Conservation (phyloP, 1,140 invertebrate species). For the Meteorus sp. region DNA sequence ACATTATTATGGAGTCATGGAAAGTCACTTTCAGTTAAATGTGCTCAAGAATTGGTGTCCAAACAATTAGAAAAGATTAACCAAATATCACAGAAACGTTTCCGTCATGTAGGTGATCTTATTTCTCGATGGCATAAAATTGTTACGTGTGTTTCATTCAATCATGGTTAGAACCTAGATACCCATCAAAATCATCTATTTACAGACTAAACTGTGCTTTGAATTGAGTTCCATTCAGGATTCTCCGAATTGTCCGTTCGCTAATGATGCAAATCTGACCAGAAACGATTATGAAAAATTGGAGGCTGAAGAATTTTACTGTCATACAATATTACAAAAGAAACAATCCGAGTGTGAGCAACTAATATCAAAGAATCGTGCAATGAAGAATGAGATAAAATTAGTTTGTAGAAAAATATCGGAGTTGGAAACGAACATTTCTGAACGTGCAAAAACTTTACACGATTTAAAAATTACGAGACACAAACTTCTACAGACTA, state of each 20-base stretch:
- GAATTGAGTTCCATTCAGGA: constrained; percentile 12
- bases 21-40: too few relatives aligned
- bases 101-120: too few relatives aligned
- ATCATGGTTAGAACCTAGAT: too few relatives aligned
- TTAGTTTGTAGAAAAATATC: neutral
- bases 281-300: constrained; percentile 29
- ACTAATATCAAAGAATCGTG: neutral
- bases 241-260: constrained; percentile 5
- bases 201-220: constrained; percentile 29
- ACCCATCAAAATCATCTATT: too few relatives aligned
- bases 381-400: neutral
- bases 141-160: too few relatives aligned
- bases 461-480: too few relatives aligned
- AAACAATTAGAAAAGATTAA: too few relatives aligned
- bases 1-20: too few relatives aligned
- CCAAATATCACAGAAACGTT: too few relatives aligned
- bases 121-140: too few relatives aligned
- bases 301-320: constrained; percentile 30
- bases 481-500: too few relatives aligned
- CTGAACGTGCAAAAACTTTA: neutral
- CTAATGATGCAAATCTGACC: constrained; percentile 25
- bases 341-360: neutral
- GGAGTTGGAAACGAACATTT: neutral
- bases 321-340: constrained; percentile 17
- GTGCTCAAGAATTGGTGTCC: too few relatives aligned